phyloP scores from a whole-genome alignment of 2,113 vertebrate genomes.

The Anarrhichthys ocellatus region DNA sequence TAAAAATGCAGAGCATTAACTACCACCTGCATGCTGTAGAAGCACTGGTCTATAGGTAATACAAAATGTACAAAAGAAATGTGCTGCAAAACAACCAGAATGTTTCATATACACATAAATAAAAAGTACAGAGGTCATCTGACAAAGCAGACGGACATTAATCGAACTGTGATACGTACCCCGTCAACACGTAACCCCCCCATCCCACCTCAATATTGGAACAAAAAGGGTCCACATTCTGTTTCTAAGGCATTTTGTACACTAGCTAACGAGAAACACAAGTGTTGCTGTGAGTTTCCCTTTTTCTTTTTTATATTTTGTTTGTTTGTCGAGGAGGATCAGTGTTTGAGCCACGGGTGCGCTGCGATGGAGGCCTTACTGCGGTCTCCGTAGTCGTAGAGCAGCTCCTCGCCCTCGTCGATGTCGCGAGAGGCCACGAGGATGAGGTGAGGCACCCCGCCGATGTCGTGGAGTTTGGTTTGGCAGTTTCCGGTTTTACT shows the following conservation, averaged over 20 bases:
- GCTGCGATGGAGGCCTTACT: constrained; percentile 94
- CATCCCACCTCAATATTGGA: background rate
- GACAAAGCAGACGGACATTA: constrained; percentile 78
- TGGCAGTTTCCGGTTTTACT: constrained; percentile 98
- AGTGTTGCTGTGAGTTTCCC: constrained; percentile 58
- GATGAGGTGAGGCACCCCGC: constrained; percentile 94
- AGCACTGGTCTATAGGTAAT: constrained; percentile 82
- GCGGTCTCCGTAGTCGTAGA: constrained; percentile 97
- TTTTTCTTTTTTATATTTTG: constrained; percentile 15
- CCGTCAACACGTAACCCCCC: constrained; percentile 3
- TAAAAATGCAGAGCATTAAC: constrained; percentile 85
- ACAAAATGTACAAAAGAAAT: constrained; percentile 86
- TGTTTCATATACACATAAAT: constrained; percentile 75
- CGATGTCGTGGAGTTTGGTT: constrained; percentile 95
- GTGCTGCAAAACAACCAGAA: constrained; percentile 80
- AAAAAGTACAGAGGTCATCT: constrained; percentile 85
- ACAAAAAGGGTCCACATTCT: constrained; percentile 68
- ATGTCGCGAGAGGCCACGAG: constrained; percentile 95
- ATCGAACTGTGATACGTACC: constrained; percentile 44
- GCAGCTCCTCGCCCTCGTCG: constrained; percentile 92
- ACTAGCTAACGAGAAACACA: constrained; percentile 68
- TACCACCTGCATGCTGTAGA: constrained; percentile 82
- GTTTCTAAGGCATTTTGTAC: constrained; percentile 82
- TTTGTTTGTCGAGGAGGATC: constrained; percentile 38
- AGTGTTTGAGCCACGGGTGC: constrained; percentile 96